phyloP scores from a whole-genome alignment of 2,888 invertebrate species.

The Idaea straminata region DNA sequence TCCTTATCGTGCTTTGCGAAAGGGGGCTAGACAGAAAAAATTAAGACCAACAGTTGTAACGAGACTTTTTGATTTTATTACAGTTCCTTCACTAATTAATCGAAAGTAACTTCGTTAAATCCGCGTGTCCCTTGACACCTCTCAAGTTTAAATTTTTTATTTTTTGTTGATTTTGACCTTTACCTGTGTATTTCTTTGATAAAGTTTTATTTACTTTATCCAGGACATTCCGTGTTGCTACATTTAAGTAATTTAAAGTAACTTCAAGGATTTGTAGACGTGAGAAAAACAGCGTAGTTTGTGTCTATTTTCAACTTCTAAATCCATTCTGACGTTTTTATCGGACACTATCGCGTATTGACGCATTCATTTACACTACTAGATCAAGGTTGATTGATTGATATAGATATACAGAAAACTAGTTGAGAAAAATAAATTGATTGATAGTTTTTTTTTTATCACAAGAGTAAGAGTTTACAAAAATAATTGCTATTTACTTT shows the following conservation, averaged over 20 bases:
- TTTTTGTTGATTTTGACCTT: no score
- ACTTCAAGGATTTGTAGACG: background rate
- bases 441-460: background rate
- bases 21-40: no score
- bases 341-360: constrained; percentile 23
- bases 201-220: background rate
- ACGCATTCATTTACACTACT: constrained; percentile 5
- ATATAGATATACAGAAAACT: background rate
- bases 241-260: background rate
- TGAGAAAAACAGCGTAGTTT: background rate
- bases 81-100: no score
- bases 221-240: background rate
- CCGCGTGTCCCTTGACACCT: no score
- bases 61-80: no score
- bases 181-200: background rate
- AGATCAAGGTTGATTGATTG: background rate
- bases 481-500: no score
- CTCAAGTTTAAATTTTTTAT: no score
- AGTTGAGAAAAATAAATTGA: background rate
- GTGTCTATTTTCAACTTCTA: constrained; percentile 5
- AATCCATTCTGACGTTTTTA: constrained; percentile 10
- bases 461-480: background rate
- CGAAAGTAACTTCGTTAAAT: no score
- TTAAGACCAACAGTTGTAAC: no score
- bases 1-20: no score